phyloP scores from a whole-genome alignment of 2,113 vertebrate species.

The Neogale vison region DNA sequence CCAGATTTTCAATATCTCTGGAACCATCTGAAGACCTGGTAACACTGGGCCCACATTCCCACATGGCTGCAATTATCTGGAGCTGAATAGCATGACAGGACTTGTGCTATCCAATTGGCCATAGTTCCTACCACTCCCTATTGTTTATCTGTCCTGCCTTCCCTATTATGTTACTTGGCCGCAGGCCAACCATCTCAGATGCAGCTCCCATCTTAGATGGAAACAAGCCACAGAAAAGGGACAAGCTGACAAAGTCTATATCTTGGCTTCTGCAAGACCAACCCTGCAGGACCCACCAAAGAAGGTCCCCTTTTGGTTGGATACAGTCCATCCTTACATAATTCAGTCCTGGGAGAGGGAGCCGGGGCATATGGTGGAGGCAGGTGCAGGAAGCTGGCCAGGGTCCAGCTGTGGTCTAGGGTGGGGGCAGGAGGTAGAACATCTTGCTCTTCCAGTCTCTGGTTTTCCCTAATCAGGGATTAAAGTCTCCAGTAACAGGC shows the following conservation, averaged over 20 bases:
- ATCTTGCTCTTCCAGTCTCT: constrained; percentile 63
- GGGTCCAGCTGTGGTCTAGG: constrained; percentile 35
- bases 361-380: not conserved
- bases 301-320: constrained; percentile 37
- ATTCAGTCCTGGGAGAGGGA: constrained; percentile 41
- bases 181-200: not conserved
- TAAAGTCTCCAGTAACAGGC: constrained; percentile 72
- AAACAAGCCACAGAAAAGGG: constrained; percentile 45
- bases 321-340: constrained; percentile 62
- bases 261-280: constrained; percentile 39
- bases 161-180: constrained; percentile 3
- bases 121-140: not conserved
- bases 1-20: constrained; percentile 21
- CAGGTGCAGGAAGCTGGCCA: constrained; percentile 79
- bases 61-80: not conserved
- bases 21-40: not conserved
- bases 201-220: not conserved
- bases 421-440: not conserved
- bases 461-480: constrained; percentile 70
- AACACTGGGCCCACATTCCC: not conserved
- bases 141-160: constrained; percentile 6
- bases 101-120: not conserved
- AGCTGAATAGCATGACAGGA: not conserved
- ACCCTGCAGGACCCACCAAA: not conserved
- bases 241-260: not conserved